These are phyloP conservation scores for Moxostoma hubbsi DNA, from an alignment of 2,797 vertebrate species.

Conservation along the genomic window DNA sequence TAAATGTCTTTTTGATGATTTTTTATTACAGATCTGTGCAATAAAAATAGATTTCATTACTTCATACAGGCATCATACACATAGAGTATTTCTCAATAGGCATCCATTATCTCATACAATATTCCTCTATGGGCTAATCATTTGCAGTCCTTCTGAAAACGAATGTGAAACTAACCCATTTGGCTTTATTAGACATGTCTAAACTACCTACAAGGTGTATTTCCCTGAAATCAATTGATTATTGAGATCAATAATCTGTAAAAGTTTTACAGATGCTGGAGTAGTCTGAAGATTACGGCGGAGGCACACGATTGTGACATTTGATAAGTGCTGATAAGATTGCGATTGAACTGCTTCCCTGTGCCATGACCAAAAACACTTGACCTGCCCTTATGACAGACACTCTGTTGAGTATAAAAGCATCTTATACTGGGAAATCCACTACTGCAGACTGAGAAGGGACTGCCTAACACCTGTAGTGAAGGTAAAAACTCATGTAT, in stretches of 20 bases:
- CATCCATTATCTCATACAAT: too few relatives aligned
- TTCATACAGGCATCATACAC: too few relatives aligned
- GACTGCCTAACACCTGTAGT: background rate
- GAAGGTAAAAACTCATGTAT: constrained; percentile 10
- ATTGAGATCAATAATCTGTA: too few relatives aligned
- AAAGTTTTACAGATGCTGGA: background rate
- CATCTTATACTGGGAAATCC: background rate
- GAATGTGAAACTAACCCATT: too few relatives aligned
- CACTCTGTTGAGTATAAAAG: constrained; percentile 26
- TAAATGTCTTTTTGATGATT: too few relatives aligned
- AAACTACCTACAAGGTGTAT: too few relatives aligned
- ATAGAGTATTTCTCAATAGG: too few relatives aligned
- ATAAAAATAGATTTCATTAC: too few relatives aligned
- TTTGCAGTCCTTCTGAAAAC: too few relatives aligned
- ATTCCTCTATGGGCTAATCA: too few relatives aligned
- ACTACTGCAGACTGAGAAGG: background rate
- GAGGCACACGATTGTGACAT: constrained; percentile 22
- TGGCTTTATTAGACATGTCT: background rate
- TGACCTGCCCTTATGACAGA: constrained; percentile 7
- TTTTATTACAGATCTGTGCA: too few relatives aligned
- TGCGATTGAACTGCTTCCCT: background rate
- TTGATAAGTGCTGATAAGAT: constrained; percentile 15
- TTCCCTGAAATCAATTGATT: too few relatives aligned
- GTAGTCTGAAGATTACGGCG: background rate
- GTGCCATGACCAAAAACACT: background rate